These are phyloP conservation scores for Ciona savignyi DNA, from an alignment of 23 tunicate species.

Conservation along the genomic window DNA sequence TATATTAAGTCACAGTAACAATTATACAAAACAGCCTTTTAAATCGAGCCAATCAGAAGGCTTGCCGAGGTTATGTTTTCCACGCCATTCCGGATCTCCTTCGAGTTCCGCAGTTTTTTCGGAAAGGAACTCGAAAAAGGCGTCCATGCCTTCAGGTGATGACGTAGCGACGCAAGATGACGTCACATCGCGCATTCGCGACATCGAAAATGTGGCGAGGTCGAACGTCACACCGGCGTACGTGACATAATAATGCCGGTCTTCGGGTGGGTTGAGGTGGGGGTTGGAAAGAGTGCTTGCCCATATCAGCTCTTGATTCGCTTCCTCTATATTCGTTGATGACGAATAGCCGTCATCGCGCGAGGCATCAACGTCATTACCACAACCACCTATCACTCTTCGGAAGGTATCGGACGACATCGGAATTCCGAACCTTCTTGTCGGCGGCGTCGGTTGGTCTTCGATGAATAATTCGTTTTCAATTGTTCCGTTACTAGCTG, in stretches of 20 bases:
- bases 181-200: conserved; percentile 53
- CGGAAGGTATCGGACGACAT: conserved; percentile 31
- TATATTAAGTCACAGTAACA: neutral
- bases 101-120: conserved; percentile 13
- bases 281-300: neutral
- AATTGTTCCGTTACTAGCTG: neutral
- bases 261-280: neutral
- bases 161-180: conserved; percentile 26
- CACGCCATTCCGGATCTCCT: conserved; percentile 45
- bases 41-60: conserved; percentile 61
- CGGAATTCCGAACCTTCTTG: conserved; percentile 49
- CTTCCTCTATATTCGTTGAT: conserved; percentile 11
- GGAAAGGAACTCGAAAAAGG: conserved; percentile 60
- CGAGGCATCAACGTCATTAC: conserved; percentile 1
- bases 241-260: conserved; percentile 42
- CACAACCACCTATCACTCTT: neutral
- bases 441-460: neutral
- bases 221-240: conserved; percentile 60
- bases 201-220: conserved; percentile 29
- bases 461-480: neutral
- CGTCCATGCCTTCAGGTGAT: conserved; percentile 41
- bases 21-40: neutral
- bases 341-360: conserved; percentile 70
- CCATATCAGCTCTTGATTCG: neutral
- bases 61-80: conserved; percentile 39